Percentiles rank a stretch among this genome's conserved stretches.
Evolutionary conservation across 2,797 vertebrate genomes (phyloP).

Genomic region (Hoplostethus atlanticus): DNA sequence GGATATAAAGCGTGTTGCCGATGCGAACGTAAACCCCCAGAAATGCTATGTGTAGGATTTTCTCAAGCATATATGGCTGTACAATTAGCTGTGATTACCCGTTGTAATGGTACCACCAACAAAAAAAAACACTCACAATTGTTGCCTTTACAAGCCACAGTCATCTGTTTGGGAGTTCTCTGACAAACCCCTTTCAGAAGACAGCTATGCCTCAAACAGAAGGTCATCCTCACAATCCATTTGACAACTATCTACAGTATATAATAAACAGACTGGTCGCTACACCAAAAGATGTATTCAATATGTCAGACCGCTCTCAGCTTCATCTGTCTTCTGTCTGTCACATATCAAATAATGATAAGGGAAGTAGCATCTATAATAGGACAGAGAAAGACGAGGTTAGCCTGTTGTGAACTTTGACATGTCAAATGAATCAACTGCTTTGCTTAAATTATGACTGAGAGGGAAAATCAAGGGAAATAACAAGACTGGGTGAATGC

Average conservation of each 20-base stretch:
- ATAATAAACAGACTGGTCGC: conserved; percentile 18
- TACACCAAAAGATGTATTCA: too few relatives aligned
- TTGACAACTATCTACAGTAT: conserved; percentile 32
- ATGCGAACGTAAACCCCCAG: conserved; percentile 62
- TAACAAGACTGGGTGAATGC: conserved; percentile 70
- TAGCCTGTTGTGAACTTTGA: conserved; percentile 59
- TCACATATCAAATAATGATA: conserved; percentile 24
- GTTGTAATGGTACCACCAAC: conserved; percentile 46
- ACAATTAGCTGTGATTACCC: conserved; percentile 73
- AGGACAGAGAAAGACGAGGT: conserved; percentile 12
- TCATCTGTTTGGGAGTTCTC: conserved; percentile 62
- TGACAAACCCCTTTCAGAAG: conserved; percentile 55
- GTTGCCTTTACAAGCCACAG: conserved; percentile 57
- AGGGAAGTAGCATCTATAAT: conserved; percentile 28
- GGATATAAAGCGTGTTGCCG: conserved; percentile 56
- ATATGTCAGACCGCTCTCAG: too few relatives aligned
- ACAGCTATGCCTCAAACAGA: conserved; percentile 1
- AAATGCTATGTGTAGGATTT: conserved; percentile 67
- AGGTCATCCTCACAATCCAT: conserved; percentile 16
- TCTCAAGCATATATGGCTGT: conserved; percentile 46
- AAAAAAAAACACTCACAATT: conserved; percentile 53
- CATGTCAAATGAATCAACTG: conserved; percentile 54
- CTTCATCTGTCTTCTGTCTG: neutral
- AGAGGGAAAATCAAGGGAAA: conserved; percentile 52
- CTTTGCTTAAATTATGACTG: conserved; percentile 62